These are phyloP conservation scores for Allygus modestus DNA, from an alignment of 2,888 invertebrate species.

Conservation along the genomic window DNA sequence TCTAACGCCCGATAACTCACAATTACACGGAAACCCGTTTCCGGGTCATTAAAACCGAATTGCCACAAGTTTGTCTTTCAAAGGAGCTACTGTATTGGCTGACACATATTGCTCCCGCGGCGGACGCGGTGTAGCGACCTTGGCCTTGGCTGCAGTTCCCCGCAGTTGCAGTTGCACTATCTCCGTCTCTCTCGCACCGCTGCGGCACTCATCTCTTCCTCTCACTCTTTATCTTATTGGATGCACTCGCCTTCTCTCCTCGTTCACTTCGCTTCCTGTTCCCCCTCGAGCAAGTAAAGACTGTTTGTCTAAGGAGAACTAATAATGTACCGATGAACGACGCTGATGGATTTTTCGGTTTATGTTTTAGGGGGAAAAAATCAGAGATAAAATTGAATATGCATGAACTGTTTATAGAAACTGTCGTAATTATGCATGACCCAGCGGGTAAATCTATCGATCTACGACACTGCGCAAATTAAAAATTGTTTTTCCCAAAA, in stretches of 20 bases:
- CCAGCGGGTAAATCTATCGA: too few relatives aligned
- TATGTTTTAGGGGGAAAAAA: too few relatives aligned
- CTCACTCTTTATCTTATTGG: background rate
- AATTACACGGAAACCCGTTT: constrained; percentile 35
- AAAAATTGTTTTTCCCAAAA: too few relatives aligned
- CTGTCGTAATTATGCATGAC: too few relatives aligned
- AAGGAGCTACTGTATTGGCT: background rate
- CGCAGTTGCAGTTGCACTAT: constrained; percentile 41
- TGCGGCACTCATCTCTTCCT: background rate
- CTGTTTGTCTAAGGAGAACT: background rate
- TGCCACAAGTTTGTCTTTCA: background rate
- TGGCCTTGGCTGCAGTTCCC: constrained; percentile 54
- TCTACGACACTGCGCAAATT: too few relatives aligned
- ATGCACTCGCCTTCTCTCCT: background rate
- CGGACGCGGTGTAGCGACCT: constrained; percentile 36
- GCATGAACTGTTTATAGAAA: too few relatives aligned
- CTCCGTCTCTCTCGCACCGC: constrained; percentile 40
- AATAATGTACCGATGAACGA: too few relatives aligned
- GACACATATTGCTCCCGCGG: constrained; percentile 47
- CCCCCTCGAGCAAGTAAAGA: background rate
- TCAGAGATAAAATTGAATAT: too few relatives aligned
- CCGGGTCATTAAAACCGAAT: constrained; percentile 32
- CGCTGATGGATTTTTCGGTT: too few relatives aligned
- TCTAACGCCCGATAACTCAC: constrained; percentile 37
- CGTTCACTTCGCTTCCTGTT: constrained; percentile 11